Evolutionary conservation across 2,113 vertebrate genomes (phyloP).

Genomic region (Myotis brandtii): DNA sequence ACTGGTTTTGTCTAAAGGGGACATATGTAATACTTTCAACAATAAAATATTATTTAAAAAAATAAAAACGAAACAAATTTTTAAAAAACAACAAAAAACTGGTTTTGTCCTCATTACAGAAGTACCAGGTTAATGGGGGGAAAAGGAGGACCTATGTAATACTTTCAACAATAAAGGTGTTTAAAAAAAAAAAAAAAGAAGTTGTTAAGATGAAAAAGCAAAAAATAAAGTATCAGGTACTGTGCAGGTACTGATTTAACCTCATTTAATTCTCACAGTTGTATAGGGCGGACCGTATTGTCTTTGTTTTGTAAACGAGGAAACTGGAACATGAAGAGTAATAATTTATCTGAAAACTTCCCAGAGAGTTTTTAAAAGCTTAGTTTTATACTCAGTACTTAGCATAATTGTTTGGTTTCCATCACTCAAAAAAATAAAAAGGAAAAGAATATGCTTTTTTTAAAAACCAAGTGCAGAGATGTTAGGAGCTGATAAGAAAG

Average conservation of each 20-base stretch:
- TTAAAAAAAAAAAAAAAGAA: no score
- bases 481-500: background rate
- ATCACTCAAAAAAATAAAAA: background rate
- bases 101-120: background rate
- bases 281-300: background rate
- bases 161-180: no score
- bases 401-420: background rate
- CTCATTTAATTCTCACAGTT: background rate
- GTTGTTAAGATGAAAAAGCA: no score
- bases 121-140: background rate
- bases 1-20: background rate
- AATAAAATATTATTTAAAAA: no score
- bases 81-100: no score
- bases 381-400: conserved; percentile 22
- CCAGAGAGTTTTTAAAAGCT: background rate
- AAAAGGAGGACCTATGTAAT: no score
- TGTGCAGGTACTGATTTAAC: background rate
- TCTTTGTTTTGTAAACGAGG: background rate
- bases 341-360: background rate
- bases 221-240: no score
- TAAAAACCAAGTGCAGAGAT: background rate
- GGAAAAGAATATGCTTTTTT: background rate
- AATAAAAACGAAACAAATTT: no score
- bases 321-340: background rate
- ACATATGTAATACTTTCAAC: no score